Evolutionary conservation across 2,888 invertebrate genomes (phyloP).

Genomic region (Caenorhabditis sinica): DNA sequence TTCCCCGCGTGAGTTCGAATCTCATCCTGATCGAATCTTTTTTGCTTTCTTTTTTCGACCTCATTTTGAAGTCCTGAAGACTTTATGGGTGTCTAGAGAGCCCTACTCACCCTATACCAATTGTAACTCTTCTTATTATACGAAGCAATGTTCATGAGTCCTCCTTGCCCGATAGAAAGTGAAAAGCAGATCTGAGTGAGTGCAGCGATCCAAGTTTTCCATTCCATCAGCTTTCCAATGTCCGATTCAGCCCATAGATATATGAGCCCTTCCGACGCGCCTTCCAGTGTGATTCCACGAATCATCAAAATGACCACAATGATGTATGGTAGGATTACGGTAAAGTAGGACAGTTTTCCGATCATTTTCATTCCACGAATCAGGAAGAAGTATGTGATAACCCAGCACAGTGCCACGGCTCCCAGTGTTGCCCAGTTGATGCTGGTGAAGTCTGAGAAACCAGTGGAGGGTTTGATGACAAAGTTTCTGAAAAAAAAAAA

Average conservation of each 20-base stretch:
- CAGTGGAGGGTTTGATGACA: slow-evolving; percentile 70
- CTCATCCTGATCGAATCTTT: slow-evolving; percentile 79
- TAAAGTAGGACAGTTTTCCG: slow-evolving; percentile 63
- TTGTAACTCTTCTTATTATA: slow-evolving; percentile 78
- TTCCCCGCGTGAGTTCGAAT: slow-evolving; percentile 83
- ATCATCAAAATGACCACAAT: slow-evolving; percentile 70
- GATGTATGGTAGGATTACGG: slow-evolving; percentile 66
- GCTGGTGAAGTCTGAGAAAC: slow-evolving; percentile 70
- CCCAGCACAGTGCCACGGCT: slow-evolving; percentile 69
- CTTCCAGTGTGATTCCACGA: slow-evolving; percentile 75
- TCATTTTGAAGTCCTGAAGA: background rate
- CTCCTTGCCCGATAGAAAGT: slow-evolving; percentile 78
- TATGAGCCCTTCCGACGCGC: slow-evolving; percentile 73
- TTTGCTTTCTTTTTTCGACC: slow-evolving; percentile 8
- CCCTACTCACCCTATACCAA: slow-evolving; percentile 70
- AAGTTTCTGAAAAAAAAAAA: slow-evolving; percentile 66
- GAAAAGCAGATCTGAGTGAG: slow-evolving; percentile 80
- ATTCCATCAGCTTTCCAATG: slow-evolving; percentile 59
- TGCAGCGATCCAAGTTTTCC: slow-evolving; percentile 76
- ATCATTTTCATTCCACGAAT: slow-evolving; percentile 78
- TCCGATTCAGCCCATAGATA: slow-evolving; percentile 68
- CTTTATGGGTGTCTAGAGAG: background rate
- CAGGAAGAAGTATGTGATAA: slow-evolving; percentile 69
- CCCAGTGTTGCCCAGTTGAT: slow-evolving; percentile 73
- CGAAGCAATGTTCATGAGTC: slow-evolving; percentile 76